These are phyloP conservation scores for Lasioglossum leucozonium DNA, from an alignment of 2,888 invertebrate species.

Conservation along the genomic window DNA sequence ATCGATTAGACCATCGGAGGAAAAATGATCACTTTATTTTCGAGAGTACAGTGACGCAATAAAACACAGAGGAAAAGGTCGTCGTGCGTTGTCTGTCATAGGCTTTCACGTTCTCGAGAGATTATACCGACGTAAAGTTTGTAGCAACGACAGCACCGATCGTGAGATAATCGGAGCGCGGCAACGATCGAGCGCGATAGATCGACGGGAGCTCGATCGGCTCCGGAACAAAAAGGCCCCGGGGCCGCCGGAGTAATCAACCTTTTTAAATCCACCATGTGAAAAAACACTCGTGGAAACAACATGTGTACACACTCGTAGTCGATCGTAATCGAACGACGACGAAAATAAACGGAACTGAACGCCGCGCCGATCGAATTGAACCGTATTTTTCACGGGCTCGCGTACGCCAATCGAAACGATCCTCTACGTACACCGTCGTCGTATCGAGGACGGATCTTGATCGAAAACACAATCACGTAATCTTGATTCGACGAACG, in stretches of 20 bases:
- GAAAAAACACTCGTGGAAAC: neutral
- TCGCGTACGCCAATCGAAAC: neutral
- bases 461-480: neutral
- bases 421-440: neutral
- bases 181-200: neutral
- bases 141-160: neutral
- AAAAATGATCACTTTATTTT: neutral
- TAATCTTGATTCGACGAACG: neutral
- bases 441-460: neutral
- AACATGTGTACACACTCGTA: neutral
- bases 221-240: neutral
- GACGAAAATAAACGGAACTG: neutral
- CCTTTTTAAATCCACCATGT: neutral
- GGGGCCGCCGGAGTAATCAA: neutral
- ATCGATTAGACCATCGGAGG: neutral
- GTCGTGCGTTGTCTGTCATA: neutral
- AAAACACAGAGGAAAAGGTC: neutral
- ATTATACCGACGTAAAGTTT: neutral
- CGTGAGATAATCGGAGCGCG: neutral
- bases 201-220: neutral
- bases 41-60: neutral
- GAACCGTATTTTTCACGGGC: neutral
- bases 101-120: neutral
- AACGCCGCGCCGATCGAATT: neutral
- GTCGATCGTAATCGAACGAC: neutral